These are phyloP conservation scores for Danaus melanippus DNA, from an alignment of 1,140 invertebrate species.

Conservation along the genomic window DNA sequence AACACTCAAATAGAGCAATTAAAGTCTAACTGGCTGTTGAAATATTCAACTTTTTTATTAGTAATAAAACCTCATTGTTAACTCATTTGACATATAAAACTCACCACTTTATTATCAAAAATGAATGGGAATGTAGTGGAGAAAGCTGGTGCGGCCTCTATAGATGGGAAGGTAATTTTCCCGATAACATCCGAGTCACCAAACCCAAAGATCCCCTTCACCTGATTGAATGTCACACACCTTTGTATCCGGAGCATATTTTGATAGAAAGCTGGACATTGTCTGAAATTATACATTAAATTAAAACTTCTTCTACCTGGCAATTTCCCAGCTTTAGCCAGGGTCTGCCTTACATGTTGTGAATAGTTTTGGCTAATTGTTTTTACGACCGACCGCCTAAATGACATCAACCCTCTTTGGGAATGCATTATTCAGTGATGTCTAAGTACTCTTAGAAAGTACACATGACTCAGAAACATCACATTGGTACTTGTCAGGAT, in stretches of 20 bases:
- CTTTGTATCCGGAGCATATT: conserved; percentile 94
- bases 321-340: too few species aligned
- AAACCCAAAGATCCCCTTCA: conserved; percentile 98
- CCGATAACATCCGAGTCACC: conserved; percentile 95
- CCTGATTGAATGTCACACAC: conserved; percentile 96
- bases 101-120: conserved; percentile 81
- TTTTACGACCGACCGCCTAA: too few species aligned
- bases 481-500: too few species aligned
- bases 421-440: too few species aligned
- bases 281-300: conserved; percentile 69
- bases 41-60: too few species aligned
- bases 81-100: conserved; percentile 4
- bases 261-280: conserved; percentile 91
- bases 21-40: conserved; percentile 10
- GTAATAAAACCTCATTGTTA: too few species aligned
- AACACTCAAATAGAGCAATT: conserved; percentile 5
- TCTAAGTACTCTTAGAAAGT: too few species aligned
- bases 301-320: too few species aligned
- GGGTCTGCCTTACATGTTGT: too few species aligned
- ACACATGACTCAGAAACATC: too few species aligned
- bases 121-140: conserved; percentile 97
- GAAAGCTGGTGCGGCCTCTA: conserved; percentile 96
- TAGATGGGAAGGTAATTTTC: conserved; percentile 97
- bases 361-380: too few species aligned
- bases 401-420: too few species aligned